These are phyloP conservation scores for Drosophila quinaria DNA, from an alignment of 2,888 invertebrate genomes.

Conservation along the genomic window DNA sequence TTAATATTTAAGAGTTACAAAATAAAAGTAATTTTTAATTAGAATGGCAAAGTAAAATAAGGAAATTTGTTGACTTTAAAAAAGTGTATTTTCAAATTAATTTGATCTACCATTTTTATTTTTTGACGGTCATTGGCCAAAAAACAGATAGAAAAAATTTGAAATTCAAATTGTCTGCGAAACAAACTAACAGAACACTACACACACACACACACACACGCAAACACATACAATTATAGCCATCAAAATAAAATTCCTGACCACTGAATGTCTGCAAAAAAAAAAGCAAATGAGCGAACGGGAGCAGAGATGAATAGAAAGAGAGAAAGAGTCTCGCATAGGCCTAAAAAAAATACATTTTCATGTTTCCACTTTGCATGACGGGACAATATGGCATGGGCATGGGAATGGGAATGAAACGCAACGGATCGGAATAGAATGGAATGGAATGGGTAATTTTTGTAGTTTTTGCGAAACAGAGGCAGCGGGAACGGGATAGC, in stretches of 20 bases:
- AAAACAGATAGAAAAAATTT: slow-evolving; percentile 43
- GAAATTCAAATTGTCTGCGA: slow-evolving; percentile 65
- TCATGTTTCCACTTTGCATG: slow-evolving; percentile 38
- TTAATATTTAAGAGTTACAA: too few species aligned
- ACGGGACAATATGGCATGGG: slow-evolving; percentile 18
- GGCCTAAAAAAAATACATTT: slow-evolving; percentile 67
- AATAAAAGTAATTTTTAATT: not conserved
- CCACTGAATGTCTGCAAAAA: slow-evolving; percentile 64
- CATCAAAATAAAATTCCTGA: slow-evolving; percentile 77
- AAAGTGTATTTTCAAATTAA: too few species aligned
- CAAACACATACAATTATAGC: slow-evolving; percentile 27
- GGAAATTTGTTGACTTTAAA: not conserved
- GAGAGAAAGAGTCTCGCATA: slow-evolving; percentile 40
- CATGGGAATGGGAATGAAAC: slow-evolving; percentile 13
- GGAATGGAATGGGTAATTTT: slow-evolving; percentile 46
- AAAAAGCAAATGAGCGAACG: not conserved
- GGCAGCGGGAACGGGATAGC: slow-evolving; percentile 47
- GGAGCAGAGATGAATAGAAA: not conserved
- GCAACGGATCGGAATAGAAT: slow-evolving; percentile 18
- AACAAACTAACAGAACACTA: slow-evolving; percentile 43
- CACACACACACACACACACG: slow-evolving; percentile 23
- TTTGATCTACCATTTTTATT: slow-evolving; percentile 9
- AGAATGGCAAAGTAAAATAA: not conserved
- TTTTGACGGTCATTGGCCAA: slow-evolving; percentile 61
- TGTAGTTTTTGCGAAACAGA: slow-evolving; percentile 14